Conservation (phyloP, 37 sponge, comb jelly and placozoan species). For the Halichondria panicea region DNA sequence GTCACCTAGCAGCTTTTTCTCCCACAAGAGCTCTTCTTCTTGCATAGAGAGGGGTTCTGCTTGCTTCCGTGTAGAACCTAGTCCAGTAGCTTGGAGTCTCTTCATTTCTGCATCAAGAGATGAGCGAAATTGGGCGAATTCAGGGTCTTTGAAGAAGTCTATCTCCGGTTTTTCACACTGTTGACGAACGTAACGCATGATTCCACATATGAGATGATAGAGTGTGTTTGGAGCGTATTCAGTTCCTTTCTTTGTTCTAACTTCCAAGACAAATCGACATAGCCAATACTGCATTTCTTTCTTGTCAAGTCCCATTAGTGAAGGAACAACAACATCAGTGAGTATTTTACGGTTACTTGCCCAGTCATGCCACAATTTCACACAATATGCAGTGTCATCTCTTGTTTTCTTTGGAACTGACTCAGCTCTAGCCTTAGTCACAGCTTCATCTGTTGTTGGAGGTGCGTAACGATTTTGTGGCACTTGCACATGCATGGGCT, state of each 20-base stretch:
- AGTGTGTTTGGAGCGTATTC: constrained; percentile 4
- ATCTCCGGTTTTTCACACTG: constrained; percentile 13
- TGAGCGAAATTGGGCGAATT: constrained; percentile 5
- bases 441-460: neutral
- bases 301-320: neutral
- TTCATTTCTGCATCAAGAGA: constrained; percentile 38
- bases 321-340: neutral
- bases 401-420: constrained; percentile 11
- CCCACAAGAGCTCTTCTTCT: constrained; percentile 21
- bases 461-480: constrained; percentile 4
- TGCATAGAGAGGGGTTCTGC: constrained; percentile 34
- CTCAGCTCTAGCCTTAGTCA: neutral
- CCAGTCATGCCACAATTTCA: constrained; percentile 5
- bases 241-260: constrained; percentile 4
- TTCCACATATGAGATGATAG: constrained; percentile 1
- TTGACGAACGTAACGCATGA: constrained; percentile 6
- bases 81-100: constrained; percentile 9
- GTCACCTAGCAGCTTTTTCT: constrained; percentile 4
- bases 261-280: constrained; percentile 10
- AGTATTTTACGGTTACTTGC: neutral
- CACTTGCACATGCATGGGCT: no score
- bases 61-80: constrained; percentile 14
- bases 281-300: constrained; percentile 12
- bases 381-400: constrained; percentile 9
- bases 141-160: constrained; percentile 19